Conservation (phyloP, 2,888 invertebrate species). For the Xanthostigma xanthostigma region DNA sequence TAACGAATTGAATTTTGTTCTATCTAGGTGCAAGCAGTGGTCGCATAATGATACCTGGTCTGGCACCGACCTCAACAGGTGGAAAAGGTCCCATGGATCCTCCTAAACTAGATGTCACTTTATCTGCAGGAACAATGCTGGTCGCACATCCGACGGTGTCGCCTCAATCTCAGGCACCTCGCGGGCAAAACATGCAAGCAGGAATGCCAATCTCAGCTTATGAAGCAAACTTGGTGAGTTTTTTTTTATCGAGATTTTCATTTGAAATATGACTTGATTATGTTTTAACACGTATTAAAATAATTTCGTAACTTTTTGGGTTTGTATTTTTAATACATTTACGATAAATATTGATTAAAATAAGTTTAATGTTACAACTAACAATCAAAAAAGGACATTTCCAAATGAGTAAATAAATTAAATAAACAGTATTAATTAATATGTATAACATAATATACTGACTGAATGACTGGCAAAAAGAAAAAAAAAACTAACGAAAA, state of each 20-base stretch:
- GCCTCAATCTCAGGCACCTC: slow-evolving; percentile 35
- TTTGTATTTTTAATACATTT: no score
- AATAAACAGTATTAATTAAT: no score
- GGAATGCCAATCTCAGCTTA: slow-evolving; percentile 44
- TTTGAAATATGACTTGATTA: background rate
- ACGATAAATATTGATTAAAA: no score
- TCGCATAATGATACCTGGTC: slow-evolving; percentile 39
- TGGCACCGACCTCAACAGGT: slow-evolving; percentile 41
- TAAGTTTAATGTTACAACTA: no score
- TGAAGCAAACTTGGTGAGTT: slow-evolving; percentile 57
- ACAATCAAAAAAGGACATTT: no score
- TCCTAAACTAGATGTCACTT: slow-evolving; percentile 36
- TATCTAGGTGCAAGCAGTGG: slow-evolving; percentile 30
- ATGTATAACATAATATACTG: no score
- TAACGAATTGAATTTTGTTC: background rate
- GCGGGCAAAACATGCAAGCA: slow-evolving; percentile 34
- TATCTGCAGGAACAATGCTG: slow-evolving; percentile 31
- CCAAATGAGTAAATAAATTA: no score
- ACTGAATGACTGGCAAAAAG: no score
- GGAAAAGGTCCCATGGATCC: slow-evolving; percentile 32
- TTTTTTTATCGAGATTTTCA: background rate
- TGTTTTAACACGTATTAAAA: background rate
- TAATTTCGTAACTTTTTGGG: background rate
- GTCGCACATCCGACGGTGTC: slow-evolving; percentile 18
- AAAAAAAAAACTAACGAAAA: slow-evolving; percentile 10